Evolutionary conservation across 2,797 vertebrate genomes (phyloP).

Genomic region (Ptychadena robeensis): DNA sequence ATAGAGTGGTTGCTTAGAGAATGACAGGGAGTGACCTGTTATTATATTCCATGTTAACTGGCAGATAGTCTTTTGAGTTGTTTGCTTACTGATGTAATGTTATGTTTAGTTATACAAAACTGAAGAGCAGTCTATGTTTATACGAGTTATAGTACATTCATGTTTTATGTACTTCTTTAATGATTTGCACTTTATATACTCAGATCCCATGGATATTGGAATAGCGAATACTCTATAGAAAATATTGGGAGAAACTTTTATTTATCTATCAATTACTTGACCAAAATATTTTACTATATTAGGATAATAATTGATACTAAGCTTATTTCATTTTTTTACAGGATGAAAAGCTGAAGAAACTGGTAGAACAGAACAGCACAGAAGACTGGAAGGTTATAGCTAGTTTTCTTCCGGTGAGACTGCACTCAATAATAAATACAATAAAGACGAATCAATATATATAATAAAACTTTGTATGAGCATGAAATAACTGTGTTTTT

Average conservation of each 20-base stretch:
- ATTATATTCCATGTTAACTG: slow-evolving; percentile 37
- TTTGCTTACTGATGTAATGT: slow-evolving; percentile 19
- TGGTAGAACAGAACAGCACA: slow-evolving; percentile 94
- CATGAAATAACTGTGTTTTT: not conserved
- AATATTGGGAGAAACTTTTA: too few species aligned
- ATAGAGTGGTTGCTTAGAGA: slow-evolving; percentile 51
- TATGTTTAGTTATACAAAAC: slow-evolving; percentile 1
- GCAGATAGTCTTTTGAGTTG: not conserved
- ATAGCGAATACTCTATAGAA: too few species aligned
- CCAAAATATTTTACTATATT: too few species aligned
- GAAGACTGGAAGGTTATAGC: slow-evolving; percentile 99
- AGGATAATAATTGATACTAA: too few species aligned
- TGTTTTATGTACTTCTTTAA: not conserved
- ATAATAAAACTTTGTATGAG: not conserved
- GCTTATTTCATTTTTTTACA: slow-evolving; percentile 63
- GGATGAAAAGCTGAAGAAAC: slow-evolving; percentile 97
- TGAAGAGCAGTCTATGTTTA: not conserved
- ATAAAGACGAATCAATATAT: not conserved
- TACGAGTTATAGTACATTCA: not conserved
- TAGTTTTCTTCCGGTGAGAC: slow-evolving; percentile 92
- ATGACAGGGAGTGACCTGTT: slow-evolving; percentile 22
- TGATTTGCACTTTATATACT: not conserved
- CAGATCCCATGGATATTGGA: too few species aligned
- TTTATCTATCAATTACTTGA: too few species aligned
- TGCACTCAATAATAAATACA: not conserved